Evolutionary conservation across 2,113 vertebrate species (phyloP), one percentile per base, ranked within the genome.

Genomic region (Halichoeres trimaculatus): DNA sequence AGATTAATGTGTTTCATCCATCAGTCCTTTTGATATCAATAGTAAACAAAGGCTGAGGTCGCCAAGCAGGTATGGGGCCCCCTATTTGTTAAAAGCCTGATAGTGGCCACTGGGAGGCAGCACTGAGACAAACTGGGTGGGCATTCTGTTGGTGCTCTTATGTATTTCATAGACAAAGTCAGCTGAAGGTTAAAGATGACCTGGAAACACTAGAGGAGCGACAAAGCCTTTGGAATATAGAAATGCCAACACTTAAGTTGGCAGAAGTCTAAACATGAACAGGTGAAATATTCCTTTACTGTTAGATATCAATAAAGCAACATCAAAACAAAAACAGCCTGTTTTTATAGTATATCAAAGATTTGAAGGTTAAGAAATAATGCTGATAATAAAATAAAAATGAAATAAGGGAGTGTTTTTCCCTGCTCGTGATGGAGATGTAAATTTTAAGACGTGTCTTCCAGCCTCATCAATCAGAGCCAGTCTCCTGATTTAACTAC

Each of bases 171-270:
- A 30, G 65, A 56, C 89, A 85, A 90, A 84, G 80, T 88, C 88
- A 88, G 26, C 24, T 88, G 71, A 91, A 91, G 88, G 87, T 89
- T 68, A 88, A 70, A 61, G n/a, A 41, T 45, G 60, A 69, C 61
- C 69, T 62, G 48, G 64, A 10, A 19, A 22, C 62, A 36, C 38
- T 54, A 61, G 56, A 69, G 17, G 38, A 67, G n/a, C 24, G 26
- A 36, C 52, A 36, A 0, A 3, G 20, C 17, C 2, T 35, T 9
- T 43, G 4, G 20, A 24, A 22, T 8, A 2, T 43, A 16, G 12
- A 41, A 52, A 62, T 23, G 7, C 26, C 17, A 19, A 48, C 4
- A 50, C 26, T 43, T 4, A 41, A 0, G 8, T 23, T 19, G 8
- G 7, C 1, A 17, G 43, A 45, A 11, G 9, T 38, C 40, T 38